These are phyloP conservation scores for Emys orbicularis DNA, from an alignment of 2,797 vertebrate species.

Conservation along the genomic window DNA sequence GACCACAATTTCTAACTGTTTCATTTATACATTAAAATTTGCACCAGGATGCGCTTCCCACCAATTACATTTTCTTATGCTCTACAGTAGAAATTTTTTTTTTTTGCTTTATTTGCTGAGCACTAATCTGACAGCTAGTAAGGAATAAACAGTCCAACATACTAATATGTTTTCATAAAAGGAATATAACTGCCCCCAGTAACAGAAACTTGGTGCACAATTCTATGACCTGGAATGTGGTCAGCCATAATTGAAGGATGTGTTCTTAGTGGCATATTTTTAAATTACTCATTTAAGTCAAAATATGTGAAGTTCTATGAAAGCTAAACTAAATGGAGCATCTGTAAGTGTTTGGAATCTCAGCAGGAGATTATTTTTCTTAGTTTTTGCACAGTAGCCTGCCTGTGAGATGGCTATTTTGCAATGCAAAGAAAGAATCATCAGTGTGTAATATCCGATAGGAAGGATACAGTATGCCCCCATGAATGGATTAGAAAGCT, in stretches of 20 bases:
- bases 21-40: background rate
- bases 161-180: background rate
- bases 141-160: slow-evolving; percentile 23
- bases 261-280: background rate
- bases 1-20: background rate
- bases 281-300: slow-evolving; percentile 47
- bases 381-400: background rate
- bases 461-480: background rate
- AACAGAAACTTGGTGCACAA: background rate
- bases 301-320: slow-evolving; percentile 35
- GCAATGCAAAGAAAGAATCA: background rate
- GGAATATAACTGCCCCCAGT: background rate
- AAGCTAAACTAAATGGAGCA: slow-evolving; percentile 32
- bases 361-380: background rate
- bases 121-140: background rate
- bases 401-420: background rate
- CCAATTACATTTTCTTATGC: background rate
- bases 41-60: background rate
- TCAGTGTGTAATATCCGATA: background rate
- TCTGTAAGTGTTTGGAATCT: background rate
- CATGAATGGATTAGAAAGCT: background rate
- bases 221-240: slow-evolving; percentile 24
- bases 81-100: background rate
- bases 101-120: background rate
- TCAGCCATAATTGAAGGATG: slow-evolving; percentile 27